Base-by-base conservation (phyloP, 2,113 vertebrate species). In the Neogale vison region DNA sequence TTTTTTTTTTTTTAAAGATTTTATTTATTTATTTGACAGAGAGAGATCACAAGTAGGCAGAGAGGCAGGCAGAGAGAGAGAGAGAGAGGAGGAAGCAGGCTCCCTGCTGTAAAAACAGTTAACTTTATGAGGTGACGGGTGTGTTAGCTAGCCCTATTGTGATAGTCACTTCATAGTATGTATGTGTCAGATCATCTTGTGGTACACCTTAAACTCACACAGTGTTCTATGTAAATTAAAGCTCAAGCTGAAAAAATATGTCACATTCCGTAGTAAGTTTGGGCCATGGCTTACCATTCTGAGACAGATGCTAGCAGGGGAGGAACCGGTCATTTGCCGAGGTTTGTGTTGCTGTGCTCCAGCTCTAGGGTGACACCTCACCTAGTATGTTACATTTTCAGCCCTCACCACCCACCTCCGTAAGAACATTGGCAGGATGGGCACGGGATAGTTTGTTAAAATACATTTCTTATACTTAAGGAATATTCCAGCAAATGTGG, bases 381-480 rank as follows among this genome's bases (percentile, higher is more conserved):
- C 3, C 88, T 59, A 1, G 31, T 24, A 26, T 15, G 31, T 50
- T 79, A 63, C 1, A 50, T 72, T 93, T 55, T 55, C 29, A 42
- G 2, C 15, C 45, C 50, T 72, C 50, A 57, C 47, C 26, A 17
- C n/a, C 36, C 18, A 17, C 50, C 50, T 87, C 42, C 29, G 1
- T 63, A 91, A 23, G 50, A 55, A 45, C n/a, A 17, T 20, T 50
- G 59, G 50, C 13, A 14, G 59, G 11, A 18, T 95, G 57, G 11
- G 6, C 80, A 6, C 34, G 74, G 31, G 34, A 18, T 72, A 24
- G n/a, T 63, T 93, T 96, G n/a, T 80, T 9, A 11, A 47, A 15
- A 52, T 95, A n/a, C 7, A 31, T 94, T 90, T 93, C 31, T 82
- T 96, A 1, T 86, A 52, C 45, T 50, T 90, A 88, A 88, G 20